These are phyloP conservation scores for Anthopleura xanthogrammica DNA, from an alignment of 92 coral and sea anemone species.

Conservation along the genomic window DNA sequence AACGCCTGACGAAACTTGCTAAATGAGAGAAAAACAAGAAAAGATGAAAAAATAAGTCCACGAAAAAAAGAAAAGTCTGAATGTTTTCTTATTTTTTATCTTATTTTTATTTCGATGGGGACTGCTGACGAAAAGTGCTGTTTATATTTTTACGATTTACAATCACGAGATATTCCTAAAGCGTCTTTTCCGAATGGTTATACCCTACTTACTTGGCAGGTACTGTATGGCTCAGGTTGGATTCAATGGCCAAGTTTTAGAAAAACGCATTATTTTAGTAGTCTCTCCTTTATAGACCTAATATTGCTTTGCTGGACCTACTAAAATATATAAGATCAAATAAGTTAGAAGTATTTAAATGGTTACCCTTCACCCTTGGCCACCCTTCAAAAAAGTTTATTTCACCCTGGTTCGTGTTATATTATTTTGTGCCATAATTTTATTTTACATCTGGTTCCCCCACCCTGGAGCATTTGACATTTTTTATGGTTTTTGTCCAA, in stretches of 20 bases:
- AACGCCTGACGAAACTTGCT: not conserved
- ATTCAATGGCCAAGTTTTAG: no score
- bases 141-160: constrained; percentile 23
- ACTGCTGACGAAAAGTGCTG: not conserved
- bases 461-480: no score
- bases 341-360: no score
- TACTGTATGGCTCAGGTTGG: not conserved
- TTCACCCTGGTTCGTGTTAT: no score
- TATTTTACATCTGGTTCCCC: no score
- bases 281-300: no score
- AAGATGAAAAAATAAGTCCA: not conserved
- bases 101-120: not conserved
- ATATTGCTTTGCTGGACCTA: no score
- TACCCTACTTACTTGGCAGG: constrained; percentile 48
- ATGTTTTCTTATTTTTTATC: not conserved
- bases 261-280: not conserved
- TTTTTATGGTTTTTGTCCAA: no score
- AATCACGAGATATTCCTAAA: constrained; percentile 30
- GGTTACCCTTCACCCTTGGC: no score
- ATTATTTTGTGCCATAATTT: no score
- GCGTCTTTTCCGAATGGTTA: constrained; percentile 24
- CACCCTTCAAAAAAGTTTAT: no score
- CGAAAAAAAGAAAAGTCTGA: not conserved
- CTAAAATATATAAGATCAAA: no score
- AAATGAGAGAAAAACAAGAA: not conserved